phyloP scores from a whole-genome alignment of 2,113 vertebrate genomes.

The Rhipidura dahli region DNA sequence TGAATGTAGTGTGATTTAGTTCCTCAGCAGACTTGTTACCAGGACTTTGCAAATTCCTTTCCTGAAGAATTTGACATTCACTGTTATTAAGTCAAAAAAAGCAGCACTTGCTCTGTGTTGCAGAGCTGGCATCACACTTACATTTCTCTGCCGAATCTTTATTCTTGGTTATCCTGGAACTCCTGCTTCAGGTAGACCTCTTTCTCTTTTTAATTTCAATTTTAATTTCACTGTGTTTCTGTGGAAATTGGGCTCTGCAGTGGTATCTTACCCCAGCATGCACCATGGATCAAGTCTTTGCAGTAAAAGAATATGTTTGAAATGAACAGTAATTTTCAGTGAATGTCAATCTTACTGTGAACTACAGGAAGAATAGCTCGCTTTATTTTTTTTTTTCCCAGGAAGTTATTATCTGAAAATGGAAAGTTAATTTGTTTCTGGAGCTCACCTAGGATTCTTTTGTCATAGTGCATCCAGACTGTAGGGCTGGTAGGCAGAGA shows the following conservation, averaged over 20 bases:
- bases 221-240: slow-evolving; percentile 26
- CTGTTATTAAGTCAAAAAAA: slow-evolving; percentile 46
- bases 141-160: neutral
- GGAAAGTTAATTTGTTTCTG: slow-evolving; percentile 22
- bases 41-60: slow-evolving; percentile 43
- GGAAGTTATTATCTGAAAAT: slow-evolving; percentile 7
- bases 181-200: neutral
- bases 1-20: neutral
- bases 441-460: slow-evolving; percentile 5
- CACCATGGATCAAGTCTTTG: neutral
- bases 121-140: neutral
- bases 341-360: neutral
- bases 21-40: slow-evolving; percentile 10
- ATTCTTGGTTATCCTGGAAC: neutral
- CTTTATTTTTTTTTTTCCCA: neutral
- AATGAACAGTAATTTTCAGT: neutral
- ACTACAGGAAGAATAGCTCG: neutral
- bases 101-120: neutral
- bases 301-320: neutral
- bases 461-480: neutral
- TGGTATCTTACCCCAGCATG: neutral
- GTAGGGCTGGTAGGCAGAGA: neutral
- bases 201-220: neutral
- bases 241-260: neutral
- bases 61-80: slow-evolving; percentile 35